Evolutionary conservation across 1,140 invertebrate species (phyloP).

Genomic region (Brachionus koreanus): DNA sequence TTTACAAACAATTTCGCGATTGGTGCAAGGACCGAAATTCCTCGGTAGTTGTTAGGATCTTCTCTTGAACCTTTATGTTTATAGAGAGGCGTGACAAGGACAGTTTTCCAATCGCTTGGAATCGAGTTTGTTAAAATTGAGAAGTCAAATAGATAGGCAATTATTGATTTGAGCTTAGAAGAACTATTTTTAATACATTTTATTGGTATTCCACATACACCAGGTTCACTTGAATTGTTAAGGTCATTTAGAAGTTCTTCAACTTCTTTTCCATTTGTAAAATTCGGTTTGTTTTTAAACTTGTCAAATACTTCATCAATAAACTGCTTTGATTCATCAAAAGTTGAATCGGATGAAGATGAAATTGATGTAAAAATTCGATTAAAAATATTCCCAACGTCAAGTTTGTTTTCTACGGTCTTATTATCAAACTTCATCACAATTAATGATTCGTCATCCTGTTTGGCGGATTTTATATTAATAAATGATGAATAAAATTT

Average conservation of each 20-base stretch:
- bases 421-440: not conserved
- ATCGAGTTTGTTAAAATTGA: not conserved
- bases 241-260: not conserved
- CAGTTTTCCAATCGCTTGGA: not conserved
- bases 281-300: not conserved
- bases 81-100: not conserved
- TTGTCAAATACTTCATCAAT: not conserved
- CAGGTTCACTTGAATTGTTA: not conserved
- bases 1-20: not conserved
- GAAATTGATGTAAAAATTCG: not conserved
- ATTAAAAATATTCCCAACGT: too few relatives aligned
- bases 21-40: not conserved
- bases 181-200: not conserved
- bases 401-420: not conserved
- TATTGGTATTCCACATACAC: not conserved
- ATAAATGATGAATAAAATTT: not conserved
- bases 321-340: not conserved
- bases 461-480: not conserved
- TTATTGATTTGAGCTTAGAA: not conserved
- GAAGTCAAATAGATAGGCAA: not conserved
- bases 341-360: not conserved
- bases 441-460: too few relatives aligned
- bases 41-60: not conserved
- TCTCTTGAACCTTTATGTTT: not conserved
- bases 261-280: not conserved